Base-by-base conservation (phyloP, 2,888 invertebrate genomes). In the Muscina levida region DNA sequence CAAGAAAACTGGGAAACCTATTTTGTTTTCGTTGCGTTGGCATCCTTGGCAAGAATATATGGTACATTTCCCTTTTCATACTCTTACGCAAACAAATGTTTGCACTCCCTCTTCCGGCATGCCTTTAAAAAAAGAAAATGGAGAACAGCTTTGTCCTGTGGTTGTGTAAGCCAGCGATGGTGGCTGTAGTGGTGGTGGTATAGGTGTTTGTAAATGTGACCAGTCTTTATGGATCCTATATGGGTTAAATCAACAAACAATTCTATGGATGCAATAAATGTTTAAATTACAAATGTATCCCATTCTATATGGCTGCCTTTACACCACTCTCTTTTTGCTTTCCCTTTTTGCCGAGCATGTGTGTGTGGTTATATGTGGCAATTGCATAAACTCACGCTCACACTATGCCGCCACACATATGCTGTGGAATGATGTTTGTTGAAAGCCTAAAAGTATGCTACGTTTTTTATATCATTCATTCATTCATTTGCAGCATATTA, bases 191-290 rank as follows among this genome's bases (percentile, higher is more conserved):
- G n/a, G n/a, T 15, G 46, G 5, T 10, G 3, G 15, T 65, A 13
- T 24, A 13, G 37, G 44, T 57, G 48, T 59, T 72, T 56, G 59
- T 46, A n/a, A 42, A 56, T 72, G 66, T 77, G 70, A 59, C 80
- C 77, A 77, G 51, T 72, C 65, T 66, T 72, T 77, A 22, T 17
- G 68, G 42, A 39, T 44, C 53, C 44, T 26, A 77, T 67, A 80
- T 80, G 70, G 80, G 80, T 77, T 80, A 71, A 80, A 71, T 73
- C 80, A 80, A 80, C 80, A 80, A 79, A 71, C 71, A 77, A 67
- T 77, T 80, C 73, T 76, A 80, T 74, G 68, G 73, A 80, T 77
- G 80, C 71, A 80, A 80, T 80, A 80, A 80, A 77, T 80, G 77
- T 77, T 80, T 71, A 67, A 73, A 77, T 74, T 74, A 77, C 73